Evolutionary conservation across 2,888 invertebrate genomes (phyloP).

Genomic region (Cataglyphis livida): DNA sequence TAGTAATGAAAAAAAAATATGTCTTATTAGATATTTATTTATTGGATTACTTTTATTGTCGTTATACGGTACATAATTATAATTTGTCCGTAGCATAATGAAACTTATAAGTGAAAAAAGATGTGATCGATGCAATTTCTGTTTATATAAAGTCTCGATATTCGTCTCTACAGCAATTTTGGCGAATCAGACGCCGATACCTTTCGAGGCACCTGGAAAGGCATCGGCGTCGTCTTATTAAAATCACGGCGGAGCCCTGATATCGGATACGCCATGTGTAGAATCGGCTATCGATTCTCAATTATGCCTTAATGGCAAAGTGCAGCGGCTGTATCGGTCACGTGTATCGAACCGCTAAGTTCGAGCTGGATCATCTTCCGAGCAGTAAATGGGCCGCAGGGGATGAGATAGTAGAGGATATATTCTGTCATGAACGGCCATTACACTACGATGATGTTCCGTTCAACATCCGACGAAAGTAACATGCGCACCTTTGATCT

Average conservation of each 20-base stretch:
- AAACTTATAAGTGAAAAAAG: neutral
- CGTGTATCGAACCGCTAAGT: slow-evolving; percentile 68
- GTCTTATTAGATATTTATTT: neutral
- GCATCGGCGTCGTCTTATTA: slow-evolving; percentile 68
- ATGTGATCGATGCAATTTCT: slow-evolving; percentile 2
- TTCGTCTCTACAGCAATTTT: slow-evolving; percentile 28
- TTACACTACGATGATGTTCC: slow-evolving; percentile 7
- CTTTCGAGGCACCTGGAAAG: slow-evolving; percentile 30
- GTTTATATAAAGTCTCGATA: slow-evolving; percentile 37
- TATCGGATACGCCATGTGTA: slow-evolving; percentile 60
- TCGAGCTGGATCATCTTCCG: slow-evolving; percentile 63
- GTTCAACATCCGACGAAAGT: slow-evolving; percentile 6
- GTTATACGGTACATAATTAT: neutral
- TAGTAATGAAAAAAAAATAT: neutral
- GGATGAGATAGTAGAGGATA: slow-evolving; percentile 31
- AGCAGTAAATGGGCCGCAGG: slow-evolving; percentile 55
- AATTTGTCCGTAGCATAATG: neutral
- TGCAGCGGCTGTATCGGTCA: slow-evolving; percentile 65
- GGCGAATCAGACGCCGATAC: slow-evolving; percentile 9
- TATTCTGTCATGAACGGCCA: slow-evolving; percentile 23
- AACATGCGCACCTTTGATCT: neutral
- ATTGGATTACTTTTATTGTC: neutral
- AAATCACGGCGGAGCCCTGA: slow-evolving; percentile 67
- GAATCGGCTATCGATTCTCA: slow-evolving; percentile 78
- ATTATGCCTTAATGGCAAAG: slow-evolving; percentile 75